Evolutionary conservation across 2,113 vertebrate species (phyloP).

Genomic region (Grallaria varia): DNA sequence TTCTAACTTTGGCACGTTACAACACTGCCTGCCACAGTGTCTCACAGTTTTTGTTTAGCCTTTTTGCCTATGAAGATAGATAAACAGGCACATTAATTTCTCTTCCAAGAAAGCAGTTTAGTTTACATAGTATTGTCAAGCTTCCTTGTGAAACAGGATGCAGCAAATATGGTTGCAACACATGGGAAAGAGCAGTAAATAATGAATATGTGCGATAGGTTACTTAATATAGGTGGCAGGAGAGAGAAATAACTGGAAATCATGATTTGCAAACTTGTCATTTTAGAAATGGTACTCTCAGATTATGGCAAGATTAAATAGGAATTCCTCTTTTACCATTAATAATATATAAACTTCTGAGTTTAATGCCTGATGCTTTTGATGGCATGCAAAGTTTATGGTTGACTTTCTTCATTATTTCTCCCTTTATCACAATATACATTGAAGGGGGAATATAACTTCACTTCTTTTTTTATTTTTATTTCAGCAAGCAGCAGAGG

Average conservation of each 20-base stretch:
- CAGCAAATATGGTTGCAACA: rapidly evolving
- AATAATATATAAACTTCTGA: not conserved
- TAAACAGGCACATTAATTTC: not conserved
- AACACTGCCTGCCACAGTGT: not conserved
- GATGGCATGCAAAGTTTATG: not conserved
- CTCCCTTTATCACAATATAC: not conserved
- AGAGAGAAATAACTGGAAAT: not conserved
- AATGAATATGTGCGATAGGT: not conserved
- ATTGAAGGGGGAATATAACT: not conserved
- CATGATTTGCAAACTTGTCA: not conserved
- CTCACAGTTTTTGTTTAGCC: not conserved
- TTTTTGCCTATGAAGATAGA: not conserved
- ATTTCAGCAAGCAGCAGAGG: not conserved
- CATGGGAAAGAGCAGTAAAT: not conserved
- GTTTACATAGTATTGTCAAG: not conserved
- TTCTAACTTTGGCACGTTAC: not conserved
- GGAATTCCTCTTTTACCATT: not conserved
- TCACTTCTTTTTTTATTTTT: not conserved
- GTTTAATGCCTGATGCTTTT: not conserved
- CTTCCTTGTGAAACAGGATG: not conserved
- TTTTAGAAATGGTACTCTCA: not conserved
- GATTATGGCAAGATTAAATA: not conserved
- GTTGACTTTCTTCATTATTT: not conserved
- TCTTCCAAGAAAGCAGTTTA: not conserved
- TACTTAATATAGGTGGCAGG: not conserved